Percentiles rank a stretch among this genome's conserved stretches.
Conservation (phyloP, 1,140 invertebrate species). For the Hypsibius dujardini region DNA sequence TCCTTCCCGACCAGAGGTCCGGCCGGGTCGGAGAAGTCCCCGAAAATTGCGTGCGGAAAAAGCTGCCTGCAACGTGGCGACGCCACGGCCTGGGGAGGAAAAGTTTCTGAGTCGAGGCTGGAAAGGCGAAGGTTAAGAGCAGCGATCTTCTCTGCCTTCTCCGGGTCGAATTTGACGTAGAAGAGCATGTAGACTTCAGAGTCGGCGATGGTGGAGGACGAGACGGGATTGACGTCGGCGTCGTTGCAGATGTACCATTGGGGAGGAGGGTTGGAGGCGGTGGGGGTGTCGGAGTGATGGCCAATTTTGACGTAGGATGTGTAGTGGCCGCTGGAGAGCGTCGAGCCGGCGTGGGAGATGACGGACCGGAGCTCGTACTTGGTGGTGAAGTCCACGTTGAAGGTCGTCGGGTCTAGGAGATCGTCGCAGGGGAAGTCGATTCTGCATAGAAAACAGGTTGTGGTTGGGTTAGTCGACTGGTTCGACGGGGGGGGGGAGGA, state of each 20-base stretch:
- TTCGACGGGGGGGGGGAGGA: too few relatives aligned
- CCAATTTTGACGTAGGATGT: constrained; percentile 4
- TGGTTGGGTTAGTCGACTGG: too few relatives aligned
- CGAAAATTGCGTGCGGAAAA: not conserved
- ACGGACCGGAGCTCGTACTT: constrained; percentile 2
- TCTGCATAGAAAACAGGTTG: not conserved
- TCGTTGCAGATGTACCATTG: constrained; percentile 14
- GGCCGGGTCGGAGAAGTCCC: not conserved
- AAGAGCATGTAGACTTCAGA: constrained; percentile 8
- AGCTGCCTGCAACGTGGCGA: not conserved
- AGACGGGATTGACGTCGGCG: not conserved
- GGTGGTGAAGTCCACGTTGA: constrained; percentile 16
- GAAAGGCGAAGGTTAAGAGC: not conserved
- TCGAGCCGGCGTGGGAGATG: constrained; percentile 11
- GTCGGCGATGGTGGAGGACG: not conserved
- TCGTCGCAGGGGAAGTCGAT: not conserved
- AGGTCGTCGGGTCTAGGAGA: not conserved
- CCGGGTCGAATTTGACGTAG: not conserved
- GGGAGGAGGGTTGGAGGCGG: not conserved
- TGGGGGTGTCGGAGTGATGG: too few relatives aligned
- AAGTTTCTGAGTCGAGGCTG: not conserved
- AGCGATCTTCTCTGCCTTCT: constrained; percentile 5
- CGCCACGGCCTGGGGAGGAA: too few relatives aligned
- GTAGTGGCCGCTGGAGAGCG: constrained; percentile 14
- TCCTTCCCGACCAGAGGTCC: not conserved